These are phyloP conservation scores for Crax fasciolata DNA, from an alignment of 2,797 vertebrate species.

Conservation along the genomic window DNA sequence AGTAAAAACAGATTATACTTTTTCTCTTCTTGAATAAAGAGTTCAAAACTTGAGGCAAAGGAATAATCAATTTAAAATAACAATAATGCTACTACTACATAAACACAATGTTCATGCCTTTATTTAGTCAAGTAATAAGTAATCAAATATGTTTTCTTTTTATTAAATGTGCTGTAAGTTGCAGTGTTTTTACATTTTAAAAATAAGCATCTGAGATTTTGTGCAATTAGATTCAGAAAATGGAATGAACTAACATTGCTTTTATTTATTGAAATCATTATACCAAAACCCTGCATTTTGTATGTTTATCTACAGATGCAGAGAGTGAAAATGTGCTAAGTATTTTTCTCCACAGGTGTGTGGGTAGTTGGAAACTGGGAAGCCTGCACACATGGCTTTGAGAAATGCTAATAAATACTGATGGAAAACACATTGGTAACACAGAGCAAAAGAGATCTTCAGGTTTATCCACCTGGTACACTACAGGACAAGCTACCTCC, in stretches of 20 bases:
- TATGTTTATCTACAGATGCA: neutral
- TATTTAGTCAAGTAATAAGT: neutral
- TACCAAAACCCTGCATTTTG: neutral
- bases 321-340: neutral
- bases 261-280: neutral
- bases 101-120: neutral
- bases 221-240: neutral
- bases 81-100: neutral
- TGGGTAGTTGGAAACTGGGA: neutral
- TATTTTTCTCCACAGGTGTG: neutral
- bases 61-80: neutral
- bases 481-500: neutral
- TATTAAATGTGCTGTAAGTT: neutral
- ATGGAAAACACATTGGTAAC: neutral
- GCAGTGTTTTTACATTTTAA: neutral
- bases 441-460: neutral
- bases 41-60: neutral
- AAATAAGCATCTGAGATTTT: neutral
- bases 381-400: neutral
- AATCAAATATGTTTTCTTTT: neutral
- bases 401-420: neutral
- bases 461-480: neutral
- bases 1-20: neutral
- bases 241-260: neutral
- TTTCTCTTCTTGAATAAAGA: neutral